Percentiles rank a stretch among this genome's conserved stretches.
These are phyloP conservation scores for Genyomyrus donnyi DNA, from an alignment of 2,113 vertebrate species.

Conservation along the genomic window DNA sequence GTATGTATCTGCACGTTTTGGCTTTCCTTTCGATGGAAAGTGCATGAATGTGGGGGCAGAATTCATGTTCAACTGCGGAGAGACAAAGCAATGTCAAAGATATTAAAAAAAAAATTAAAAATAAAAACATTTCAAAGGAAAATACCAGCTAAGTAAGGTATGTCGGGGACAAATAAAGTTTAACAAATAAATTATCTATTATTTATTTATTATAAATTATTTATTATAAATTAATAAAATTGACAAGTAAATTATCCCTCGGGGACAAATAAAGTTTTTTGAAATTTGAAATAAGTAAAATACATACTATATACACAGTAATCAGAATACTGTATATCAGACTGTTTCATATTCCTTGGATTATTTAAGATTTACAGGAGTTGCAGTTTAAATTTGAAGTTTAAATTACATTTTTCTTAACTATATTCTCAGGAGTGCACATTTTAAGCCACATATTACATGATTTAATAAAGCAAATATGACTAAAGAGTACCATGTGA, in stretches of 20 bases:
- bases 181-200: too few species aligned
- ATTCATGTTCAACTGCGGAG: conserved; percentile 92
- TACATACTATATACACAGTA: neutral
- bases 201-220: too few species aligned
- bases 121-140: too few species aligned
- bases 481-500: conserved; percentile 77
- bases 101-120: too few species aligned
- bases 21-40: conserved; percentile 91
- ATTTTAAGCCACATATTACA: neutral
- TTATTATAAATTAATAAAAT: too few species aligned
- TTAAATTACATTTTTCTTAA: neutral
- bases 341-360: neutral
- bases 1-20: conserved; percentile 78
- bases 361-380: neutral
- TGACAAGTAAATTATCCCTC: too few species aligned
- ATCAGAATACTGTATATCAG: neutral
- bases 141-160: neutral
- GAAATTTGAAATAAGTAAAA: neutral
- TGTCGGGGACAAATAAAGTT: too few species aligned
- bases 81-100: neutral
- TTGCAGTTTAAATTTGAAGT: neutral
- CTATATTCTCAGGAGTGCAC: neutral
- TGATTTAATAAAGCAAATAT: neutral
- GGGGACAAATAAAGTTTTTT: too few species aligned
- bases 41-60: conserved; percentile 96